These are phyloP conservation scores for Centrocercus urophasianus DNA, from an alignment of 2,113 vertebrate species.

Conservation along the genomic window DNA sequence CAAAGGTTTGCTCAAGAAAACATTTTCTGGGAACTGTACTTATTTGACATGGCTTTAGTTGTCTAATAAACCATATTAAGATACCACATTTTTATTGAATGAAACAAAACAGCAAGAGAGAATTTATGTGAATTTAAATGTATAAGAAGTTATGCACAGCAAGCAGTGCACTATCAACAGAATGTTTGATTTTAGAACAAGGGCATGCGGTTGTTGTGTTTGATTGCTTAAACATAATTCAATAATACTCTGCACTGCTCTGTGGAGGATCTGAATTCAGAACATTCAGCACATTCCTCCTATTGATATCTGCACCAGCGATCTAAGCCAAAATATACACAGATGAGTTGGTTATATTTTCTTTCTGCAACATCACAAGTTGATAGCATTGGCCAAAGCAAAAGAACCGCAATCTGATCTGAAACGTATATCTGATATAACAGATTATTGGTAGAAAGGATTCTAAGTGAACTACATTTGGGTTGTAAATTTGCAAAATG, in stretches of 20 bases:
- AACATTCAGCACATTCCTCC: constrained; percentile 62
- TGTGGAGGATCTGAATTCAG: constrained; percentile 10
- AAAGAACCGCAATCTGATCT: background rate
- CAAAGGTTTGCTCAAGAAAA: background rate
- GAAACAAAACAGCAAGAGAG: background rate
- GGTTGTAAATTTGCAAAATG: background rate
- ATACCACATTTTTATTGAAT: background rate
- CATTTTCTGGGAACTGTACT: background rate
- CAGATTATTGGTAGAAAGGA: background rate
- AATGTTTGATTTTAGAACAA: background rate
- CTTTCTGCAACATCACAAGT: background rate
- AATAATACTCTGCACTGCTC: background rate
- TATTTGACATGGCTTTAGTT: constrained; percentile 22
- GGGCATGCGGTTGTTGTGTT: background rate
- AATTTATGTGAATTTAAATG: background rate
- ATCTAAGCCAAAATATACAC: constrained; percentile 40
- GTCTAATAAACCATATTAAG: background rate
- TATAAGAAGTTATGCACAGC: background rate
- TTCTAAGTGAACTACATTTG: background rate
- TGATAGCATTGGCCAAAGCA: background rate
- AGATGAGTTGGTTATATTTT: background rate
- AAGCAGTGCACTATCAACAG: background rate
- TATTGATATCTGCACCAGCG: background rate
- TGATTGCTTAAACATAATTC: background rate
- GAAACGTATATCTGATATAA: background rate